Conservation (phyloP, 2,113 vertebrate species). For the Egretta garzetta region DNA sequence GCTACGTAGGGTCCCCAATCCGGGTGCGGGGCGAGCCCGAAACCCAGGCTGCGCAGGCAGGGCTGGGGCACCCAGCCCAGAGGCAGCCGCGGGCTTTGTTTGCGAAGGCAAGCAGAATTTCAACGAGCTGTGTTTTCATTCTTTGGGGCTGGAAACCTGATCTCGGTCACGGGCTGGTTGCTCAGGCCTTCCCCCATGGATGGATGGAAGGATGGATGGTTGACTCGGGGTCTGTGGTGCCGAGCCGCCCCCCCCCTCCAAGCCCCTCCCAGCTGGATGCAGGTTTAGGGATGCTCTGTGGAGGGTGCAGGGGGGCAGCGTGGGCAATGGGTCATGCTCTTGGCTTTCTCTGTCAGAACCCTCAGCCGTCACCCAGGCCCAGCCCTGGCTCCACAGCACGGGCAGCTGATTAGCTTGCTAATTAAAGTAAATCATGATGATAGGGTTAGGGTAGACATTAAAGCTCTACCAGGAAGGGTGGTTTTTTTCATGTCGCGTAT, state of each 20-base stretch:
- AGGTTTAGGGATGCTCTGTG: not conserved
- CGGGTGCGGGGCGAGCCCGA: rapidly evolving
- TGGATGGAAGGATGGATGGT: rapidly evolving
- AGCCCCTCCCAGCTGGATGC: not conserved
- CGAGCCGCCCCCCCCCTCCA: not conserved
- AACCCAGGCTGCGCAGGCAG: not conserved
- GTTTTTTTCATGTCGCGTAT: not conserved
- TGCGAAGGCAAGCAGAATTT: not conserved
- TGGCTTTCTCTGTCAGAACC: not conserved
- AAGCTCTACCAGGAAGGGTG: not conserved
- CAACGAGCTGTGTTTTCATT: not conserved
- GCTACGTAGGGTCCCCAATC: not conserved
- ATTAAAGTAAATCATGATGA: not conserved
- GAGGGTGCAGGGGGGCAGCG: not conserved
- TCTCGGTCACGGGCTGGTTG: not conserved
- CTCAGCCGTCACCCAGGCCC: not conserved
- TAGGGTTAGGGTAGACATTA: not conserved
- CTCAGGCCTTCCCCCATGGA: not conserved
- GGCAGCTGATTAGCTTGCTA: not conserved
- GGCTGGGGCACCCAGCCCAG: not conserved
- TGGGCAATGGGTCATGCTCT: not conserved
- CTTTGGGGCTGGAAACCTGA: conserved; percentile 23
- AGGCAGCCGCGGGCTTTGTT: not conserved
- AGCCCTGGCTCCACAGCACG: not conserved
- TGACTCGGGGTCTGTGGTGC: rapidly evolving